Evolutionary conservation across 2,113 vertebrate genomes (phyloP).

Genomic region (Macroglossus sobrinus): DNA sequence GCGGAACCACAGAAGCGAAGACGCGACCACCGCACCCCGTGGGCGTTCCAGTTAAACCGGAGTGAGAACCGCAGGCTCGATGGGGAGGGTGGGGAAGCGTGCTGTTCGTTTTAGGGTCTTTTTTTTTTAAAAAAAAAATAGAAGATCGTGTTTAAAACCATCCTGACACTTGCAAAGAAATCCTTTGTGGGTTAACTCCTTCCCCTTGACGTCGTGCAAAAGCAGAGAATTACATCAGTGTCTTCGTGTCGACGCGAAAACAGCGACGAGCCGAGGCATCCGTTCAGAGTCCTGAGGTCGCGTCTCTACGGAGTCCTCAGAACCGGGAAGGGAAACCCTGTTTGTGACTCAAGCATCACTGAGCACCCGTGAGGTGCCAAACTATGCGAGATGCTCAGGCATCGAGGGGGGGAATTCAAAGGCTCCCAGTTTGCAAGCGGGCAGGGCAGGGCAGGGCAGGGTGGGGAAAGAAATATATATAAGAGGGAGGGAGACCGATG

Average conservation of each 20-base stretch:
- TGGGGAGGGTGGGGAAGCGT: not conserved
- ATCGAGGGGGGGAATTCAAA: not conserved
- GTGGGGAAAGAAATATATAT: not conserved
- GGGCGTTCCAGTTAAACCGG: not conserved
- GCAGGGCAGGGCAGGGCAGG: not conserved
- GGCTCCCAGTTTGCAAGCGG: too few relatives aligned
- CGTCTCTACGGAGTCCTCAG: not conserved
- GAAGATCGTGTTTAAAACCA: not conserved
- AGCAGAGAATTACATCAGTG: not conserved
- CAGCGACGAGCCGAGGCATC: not conserved
- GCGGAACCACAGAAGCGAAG: not conserved
- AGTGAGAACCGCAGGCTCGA: not conserved
- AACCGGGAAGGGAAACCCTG: not conserved
- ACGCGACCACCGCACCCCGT: too few relatives aligned
- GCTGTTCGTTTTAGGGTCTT: not conserved
- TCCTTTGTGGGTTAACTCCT: not conserved
- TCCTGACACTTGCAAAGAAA: not conserved
- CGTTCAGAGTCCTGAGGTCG: not conserved
- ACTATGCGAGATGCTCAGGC: not conserved
- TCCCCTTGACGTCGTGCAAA: not conserved
- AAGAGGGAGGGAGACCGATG: not conserved
- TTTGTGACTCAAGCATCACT: not conserved
- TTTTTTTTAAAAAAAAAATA: too few relatives aligned
- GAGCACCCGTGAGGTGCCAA: not conserved
- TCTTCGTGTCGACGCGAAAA: not conserved